Conservation (phyloP, 2,888 invertebrate species). For the Mesorhabditis spiculigera region DNA sequence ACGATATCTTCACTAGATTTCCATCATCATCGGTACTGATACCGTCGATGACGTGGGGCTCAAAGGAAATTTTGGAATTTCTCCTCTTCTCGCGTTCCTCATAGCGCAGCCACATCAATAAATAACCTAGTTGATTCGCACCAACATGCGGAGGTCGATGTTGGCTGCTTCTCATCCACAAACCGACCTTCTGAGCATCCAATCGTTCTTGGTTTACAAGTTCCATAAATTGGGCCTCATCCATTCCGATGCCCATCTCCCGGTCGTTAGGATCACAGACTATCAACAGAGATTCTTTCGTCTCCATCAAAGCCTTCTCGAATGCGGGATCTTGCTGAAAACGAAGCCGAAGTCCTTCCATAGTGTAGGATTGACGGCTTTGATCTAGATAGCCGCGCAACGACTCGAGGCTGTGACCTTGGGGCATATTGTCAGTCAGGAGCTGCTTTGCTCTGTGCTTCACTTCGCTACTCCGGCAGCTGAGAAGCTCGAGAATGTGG, state of each 20-base stretch:
- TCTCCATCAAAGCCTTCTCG: constrained; percentile 45
- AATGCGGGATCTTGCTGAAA: constrained; percentile 52
- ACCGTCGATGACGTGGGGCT: constrained; percentile 37
- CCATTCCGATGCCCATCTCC: constrained; percentile 52
- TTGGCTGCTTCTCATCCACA: constrained; percentile 50
- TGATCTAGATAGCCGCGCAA: constrained; percentile 39
- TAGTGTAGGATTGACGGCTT: constrained; percentile 46
- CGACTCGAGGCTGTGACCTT: constrained; percentile 46
- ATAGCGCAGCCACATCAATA: constrained; percentile 52
- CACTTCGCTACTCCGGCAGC: constrained; percentile 42
- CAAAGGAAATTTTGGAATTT: constrained; percentile 20
- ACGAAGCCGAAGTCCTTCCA: constrained; percentile 46
- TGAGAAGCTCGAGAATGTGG: constrained; percentile 46
- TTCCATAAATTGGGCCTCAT: constrained; percentile 44
- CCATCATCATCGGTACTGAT: constrained; percentile 48
- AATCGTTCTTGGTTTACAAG: constrained; percentile 8
- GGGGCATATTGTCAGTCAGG: constrained; percentile 48
- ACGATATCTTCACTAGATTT: constrained; percentile 37
- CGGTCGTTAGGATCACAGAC: constrained; percentile 51
- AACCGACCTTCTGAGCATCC: constrained; percentile 22
- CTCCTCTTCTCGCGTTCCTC: constrained; percentile 33
- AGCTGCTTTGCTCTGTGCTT: constrained; percentile 20
- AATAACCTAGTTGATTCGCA: constrained; percentile 48
- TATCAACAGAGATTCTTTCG: constrained; percentile 48
- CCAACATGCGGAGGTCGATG: constrained; percentile 43